phyloP scores from a whole-genome alignment of 2,797 vertebrate genomes.

The Protonibea diacanthus region DNA sequence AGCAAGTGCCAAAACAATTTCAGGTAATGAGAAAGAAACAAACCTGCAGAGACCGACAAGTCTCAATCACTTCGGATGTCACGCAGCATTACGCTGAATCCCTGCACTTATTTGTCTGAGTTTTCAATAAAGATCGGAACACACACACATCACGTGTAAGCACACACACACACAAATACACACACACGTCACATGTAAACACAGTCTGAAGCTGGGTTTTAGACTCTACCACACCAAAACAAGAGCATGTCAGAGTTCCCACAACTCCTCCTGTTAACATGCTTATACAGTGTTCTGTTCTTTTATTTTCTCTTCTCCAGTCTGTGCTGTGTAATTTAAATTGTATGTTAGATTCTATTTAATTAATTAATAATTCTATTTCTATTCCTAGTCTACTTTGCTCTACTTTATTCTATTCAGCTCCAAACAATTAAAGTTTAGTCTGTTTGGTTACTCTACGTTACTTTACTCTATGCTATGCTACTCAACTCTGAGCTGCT shows the following conservation, averaged over 20 bases:
- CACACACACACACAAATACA: conserved; percentile 25
- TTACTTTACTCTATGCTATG: too few relatives aligned
- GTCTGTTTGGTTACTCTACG: neutral
- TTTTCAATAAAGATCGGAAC: conserved; percentile 49
- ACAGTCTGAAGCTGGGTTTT: conserved; percentile 26
- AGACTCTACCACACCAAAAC: conserved; percentile 31
- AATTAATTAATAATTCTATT: neutral
- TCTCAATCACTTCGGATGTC: conserved; percentile 50
- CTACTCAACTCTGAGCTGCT: too few relatives aligned
- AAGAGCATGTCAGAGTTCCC: conserved; percentile 37
- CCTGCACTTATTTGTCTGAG: neutral
- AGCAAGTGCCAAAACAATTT: conserved; percentile 22
- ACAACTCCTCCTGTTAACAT: conserved; percentile 13
- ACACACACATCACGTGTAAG: conserved; percentile 6
- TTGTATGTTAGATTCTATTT: too few relatives aligned
- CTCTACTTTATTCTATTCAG: neutral
- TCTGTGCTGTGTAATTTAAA: too few relatives aligned
- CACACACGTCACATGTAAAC: conserved; percentile 8
- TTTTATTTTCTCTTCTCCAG: neutral
- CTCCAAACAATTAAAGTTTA: neutral
- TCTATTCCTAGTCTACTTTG: neutral
- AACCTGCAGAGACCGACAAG: conserved; percentile 31
- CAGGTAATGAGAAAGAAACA: conserved; percentile 26
- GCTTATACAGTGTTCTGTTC: too few relatives aligned
- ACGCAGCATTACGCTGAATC: conserved; percentile 46